Percentiles rank a stretch among this genome's conserved stretches.
These are phyloP conservation scores for Oncorhynchus clarkii DNA, from an alignment of 2,113 vertebrate species.

Conservation along the genomic window DNA sequence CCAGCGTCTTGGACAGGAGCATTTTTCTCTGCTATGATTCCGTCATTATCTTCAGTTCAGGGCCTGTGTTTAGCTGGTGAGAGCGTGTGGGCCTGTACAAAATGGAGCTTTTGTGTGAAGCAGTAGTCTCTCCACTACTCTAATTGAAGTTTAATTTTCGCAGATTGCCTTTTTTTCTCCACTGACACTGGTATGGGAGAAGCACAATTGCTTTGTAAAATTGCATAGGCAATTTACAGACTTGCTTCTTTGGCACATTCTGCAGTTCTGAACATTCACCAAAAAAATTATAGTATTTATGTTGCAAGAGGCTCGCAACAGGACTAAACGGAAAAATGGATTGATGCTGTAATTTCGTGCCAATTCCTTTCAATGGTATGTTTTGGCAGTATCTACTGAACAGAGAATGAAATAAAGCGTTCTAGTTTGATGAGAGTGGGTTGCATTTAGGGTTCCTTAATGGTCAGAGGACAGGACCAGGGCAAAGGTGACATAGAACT, in stretches of 20 bases:
- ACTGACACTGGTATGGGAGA: slow-evolving; percentile 12
- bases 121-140: slow-evolving; percentile 43
- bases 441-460: background rate
- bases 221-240: slow-evolving; percentile 6
- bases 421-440: background rate
- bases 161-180: slow-evolving; percentile 14
- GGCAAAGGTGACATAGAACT: background rate
- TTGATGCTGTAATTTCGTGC: background rate
- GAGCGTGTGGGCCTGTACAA: slow-evolving; percentile 33
- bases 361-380: background rate
- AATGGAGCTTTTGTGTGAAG: slow-evolving; percentile 18
- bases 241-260: background rate
- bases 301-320: background rate
- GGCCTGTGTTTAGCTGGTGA: slow-evolving; percentile 43
- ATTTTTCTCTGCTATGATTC: slow-evolving; percentile 54
- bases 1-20: slow-evolving; percentile 13
- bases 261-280: background rate
- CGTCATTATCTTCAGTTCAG: slow-evolving; percentile 10
- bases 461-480: background rate
- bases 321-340: background rate
- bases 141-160: slow-evolving; percentile 34
- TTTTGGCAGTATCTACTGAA: background rate
- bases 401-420: background rate
- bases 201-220: slow-evolving; percentile 17
- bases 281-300: no score